Conservation (phyloP, 2,888 invertebrate species). For the Hemistola chrysoprasaria region DNA sequence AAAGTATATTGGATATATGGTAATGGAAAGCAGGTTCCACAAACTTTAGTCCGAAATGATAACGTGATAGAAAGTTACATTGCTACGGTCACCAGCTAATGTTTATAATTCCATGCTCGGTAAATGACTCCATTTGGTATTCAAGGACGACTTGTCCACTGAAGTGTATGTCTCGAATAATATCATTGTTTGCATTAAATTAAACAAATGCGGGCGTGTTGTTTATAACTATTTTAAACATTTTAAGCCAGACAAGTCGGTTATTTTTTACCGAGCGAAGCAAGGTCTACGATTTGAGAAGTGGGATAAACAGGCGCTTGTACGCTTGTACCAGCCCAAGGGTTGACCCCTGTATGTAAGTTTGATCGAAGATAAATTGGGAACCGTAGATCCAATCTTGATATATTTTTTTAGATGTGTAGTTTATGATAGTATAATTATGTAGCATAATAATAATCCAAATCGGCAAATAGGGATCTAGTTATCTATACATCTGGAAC, state of each 20-base stretch:
- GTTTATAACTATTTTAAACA: not conserved
- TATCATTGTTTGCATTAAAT: slow-evolving; percentile 26
- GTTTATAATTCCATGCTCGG: slow-evolving; percentile 41
- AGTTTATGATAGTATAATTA: no score
- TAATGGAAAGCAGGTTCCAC: slow-evolving; percentile 28
- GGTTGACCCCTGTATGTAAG: no score
- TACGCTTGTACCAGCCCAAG: no score
- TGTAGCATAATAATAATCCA: no score
- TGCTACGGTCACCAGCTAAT: slow-evolving; percentile 57
- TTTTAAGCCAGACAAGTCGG: slow-evolving; percentile 1
- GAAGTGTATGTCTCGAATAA: slow-evolving; percentile 1
- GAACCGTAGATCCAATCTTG: no score
- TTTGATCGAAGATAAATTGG: no score
- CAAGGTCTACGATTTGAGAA: no score
- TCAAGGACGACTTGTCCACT: slow-evolving; percentile 17
- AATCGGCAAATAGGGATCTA: no score
- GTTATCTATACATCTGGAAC: no score
- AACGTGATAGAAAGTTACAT: slow-evolving; percentile 65
- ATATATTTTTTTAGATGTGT: no score
- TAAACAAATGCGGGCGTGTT: slow-evolving; percentile 18
- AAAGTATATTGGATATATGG: no score
- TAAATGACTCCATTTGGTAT: slow-evolving; percentile 9
- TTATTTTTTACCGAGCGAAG: slow-evolving; percentile 1
- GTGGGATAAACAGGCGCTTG: no score
- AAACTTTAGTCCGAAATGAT: slow-evolving; percentile 29